Evolutionary conservation across 2,797 vertebrate genomes (phyloP), one percentile per base, ranked within the genome.

Genomic region (Hyperoplus lanceolatus): DNA sequence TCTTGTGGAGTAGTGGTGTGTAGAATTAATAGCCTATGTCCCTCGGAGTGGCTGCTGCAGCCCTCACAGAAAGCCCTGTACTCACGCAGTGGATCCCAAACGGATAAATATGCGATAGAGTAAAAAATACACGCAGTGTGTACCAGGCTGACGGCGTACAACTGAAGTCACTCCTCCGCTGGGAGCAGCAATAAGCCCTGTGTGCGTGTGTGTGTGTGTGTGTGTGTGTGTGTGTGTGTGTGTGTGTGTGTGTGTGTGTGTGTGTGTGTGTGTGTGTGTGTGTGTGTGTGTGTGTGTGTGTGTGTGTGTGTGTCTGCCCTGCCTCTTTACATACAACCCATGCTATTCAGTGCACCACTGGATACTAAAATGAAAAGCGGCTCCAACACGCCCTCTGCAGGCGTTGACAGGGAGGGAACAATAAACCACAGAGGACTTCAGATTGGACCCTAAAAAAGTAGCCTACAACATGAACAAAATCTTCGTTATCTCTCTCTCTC

Each of bases 261-360:
- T 73, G 8, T 69, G 2, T 50, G 14, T 13, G 70, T 78, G 29
- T 36, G 75, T 62, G 81, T 77, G 66, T 50, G 10, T 73, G 8
- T 69, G 2, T 50, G 14, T 16, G 70, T 78, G 29, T 36, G 75
- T 62, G 81, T 77, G 66, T 50, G 10, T 73, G 8, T 69, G 2
- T 50, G 14, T 16, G 10, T 73, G 8, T 69, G 2, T 50, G 14
- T 16, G 70, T 78, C 82, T 79, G 89, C 85, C 84, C 87, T 87
- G 91, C 78, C 81, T 87, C 77, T 85, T 65, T 51, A 50, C 80
- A 75, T 46, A 48, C 65, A 65, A 5, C 53, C 29, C 57, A 8
- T 21, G 36, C 45, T 69, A 54, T 51, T 74, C 83, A 70, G 74
- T 78, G 73, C 49, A 18, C 67, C 56, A 66, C n/a, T 60, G 53